Percentiles rank a stretch among this genome's conserved stretches.
These are phyloP conservation scores for Vanessa tameamea DNA, from an alignment of 1,140 invertebrate genomes.

Conservation along the genomic window DNA sequence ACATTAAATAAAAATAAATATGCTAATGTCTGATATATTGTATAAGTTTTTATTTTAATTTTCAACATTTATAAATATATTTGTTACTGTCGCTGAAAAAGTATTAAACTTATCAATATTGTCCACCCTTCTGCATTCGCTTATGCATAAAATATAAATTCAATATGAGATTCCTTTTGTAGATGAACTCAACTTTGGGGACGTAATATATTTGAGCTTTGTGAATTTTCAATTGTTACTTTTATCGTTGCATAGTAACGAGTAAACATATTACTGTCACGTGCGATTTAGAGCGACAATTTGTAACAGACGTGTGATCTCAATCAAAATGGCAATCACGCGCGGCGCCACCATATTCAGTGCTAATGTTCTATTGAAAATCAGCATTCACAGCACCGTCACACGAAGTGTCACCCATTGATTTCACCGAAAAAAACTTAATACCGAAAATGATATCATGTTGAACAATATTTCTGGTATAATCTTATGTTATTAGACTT, in stretches of 20 bases:
- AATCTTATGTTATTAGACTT: neutral
- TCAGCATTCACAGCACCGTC: slow-evolving; percentile 60
- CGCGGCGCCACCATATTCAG: slow-evolving; percentile 62
- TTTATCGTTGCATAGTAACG: slow-evolving; percentile 10
- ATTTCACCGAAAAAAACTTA: slow-evolving; percentile 46
- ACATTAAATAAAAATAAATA: slow-evolving; percentile 24
- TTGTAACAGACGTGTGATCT: slow-evolving; percentile 66
- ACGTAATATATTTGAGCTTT: neutral
- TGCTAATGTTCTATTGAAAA: slow-evolving; percentile 71
- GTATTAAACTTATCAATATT: neutral
- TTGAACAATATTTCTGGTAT: neutral
- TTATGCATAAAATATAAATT: neutral
- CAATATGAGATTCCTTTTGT: neutral
- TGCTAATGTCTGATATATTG: neutral
- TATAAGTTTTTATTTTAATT: neutral
- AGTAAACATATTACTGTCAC: slow-evolving; percentile 57
- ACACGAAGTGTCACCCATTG: slow-evolving; percentile 56
- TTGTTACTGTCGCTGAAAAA: neutral
- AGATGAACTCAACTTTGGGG: neutral
- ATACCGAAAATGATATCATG: slow-evolving; percentile 1
- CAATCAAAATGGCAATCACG: slow-evolving; percentile 73
- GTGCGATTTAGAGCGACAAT: slow-evolving; percentile 70
- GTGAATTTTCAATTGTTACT: slow-evolving; percentile 2
- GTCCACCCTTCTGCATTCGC: neutral
- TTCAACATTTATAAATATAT: neutral